Conservation (phyloP, 1,140 invertebrate genomes). For the Delia radicum region DNA sequence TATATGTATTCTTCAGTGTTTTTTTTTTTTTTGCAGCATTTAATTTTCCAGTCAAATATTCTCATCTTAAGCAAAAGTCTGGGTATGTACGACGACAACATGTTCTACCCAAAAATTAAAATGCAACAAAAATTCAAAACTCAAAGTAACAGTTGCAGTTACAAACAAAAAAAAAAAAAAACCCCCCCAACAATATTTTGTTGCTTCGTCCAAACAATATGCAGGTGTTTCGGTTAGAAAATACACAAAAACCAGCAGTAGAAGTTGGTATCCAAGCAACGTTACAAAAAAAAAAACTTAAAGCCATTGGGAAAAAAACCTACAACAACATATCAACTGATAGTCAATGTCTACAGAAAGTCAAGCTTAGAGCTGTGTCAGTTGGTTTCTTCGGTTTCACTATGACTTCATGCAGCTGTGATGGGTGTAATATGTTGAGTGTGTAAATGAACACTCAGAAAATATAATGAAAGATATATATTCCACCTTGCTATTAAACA, state of each 20-base stretch:
- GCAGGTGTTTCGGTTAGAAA: neutral
- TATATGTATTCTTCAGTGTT: neutral
- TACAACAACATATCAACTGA: neutral
- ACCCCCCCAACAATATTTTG: neutral
- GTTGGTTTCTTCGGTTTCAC: constrained; percentile 1
- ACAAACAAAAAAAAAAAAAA: too few relatives aligned
- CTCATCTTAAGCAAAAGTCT: neutral
- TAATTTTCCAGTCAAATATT: neutral
- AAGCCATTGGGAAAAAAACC: neutral
- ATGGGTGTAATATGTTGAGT: neutral
- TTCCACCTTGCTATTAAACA: neutral
- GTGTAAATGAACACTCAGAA: neutral
- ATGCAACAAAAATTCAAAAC: neutral
- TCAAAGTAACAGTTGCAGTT: neutral
- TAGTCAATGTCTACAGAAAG: constrained; percentile 1
- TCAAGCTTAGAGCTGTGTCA: neutral
- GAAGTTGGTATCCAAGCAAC: neutral
- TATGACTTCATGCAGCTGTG: neutral
- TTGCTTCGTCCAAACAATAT: neutral
- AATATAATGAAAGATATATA: neutral
- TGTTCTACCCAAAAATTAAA: neutral
- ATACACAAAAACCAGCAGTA: neutral
- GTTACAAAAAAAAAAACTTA: neutral
- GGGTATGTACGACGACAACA: neutral
- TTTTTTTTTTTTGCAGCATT: neutral